Base-by-base conservation (phyloP, 2,797 vertebrate species). In the Gallinago nigripennis region DNA sequence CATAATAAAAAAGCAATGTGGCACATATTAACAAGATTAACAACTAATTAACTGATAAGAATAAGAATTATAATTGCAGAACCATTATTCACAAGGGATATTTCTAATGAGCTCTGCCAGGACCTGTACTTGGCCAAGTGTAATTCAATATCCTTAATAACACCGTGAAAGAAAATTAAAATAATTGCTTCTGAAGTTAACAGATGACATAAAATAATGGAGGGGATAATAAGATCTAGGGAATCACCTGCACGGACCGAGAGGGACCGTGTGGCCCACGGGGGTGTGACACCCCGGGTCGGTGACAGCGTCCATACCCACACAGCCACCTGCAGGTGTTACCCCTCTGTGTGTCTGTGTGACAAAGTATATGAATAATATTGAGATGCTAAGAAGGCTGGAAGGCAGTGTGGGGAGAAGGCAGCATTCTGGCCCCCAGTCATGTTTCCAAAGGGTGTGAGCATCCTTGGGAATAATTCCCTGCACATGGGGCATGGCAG, bases 11-110 rank as follows among this genome's bases (percentile, higher is more conserved):
- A 78, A 60, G 27, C 27, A 60, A 53, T 1, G 9, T 75, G 75
- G 82, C 68, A 70, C 79, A 23, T 43, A 91, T 85, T 86, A 95
- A 86, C 45, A 45, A 57, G 81, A 90, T 89, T 60, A 95, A 86
- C 89, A 65, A 48, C 72, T 81, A 85, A 91, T 75, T 78, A 93
- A 81, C 82, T 72, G 86, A 30, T 92, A 95, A 79, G 57, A 73
- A 31, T 83, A 76, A 43, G 69, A 92, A 83, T 72, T 43, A 18
- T 58, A 65, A 84, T 48, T 75, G 75, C 35, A 70, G 75, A 81
- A 65, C 56, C 64, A 53, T 81, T 78, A 66, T 83, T 89, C 76
- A 66, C 0, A 0, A 72, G 48, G 54, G 82, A 11, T 76, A 33
- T 46, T 88, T 72, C 64, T 82, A 82, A 37, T 20, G 80, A 86